These are phyloP conservation scores for Ricordea florida DNA, from an alignment of 92 coral and sea anemone genomes.

Conservation along the genomic window DNA sequence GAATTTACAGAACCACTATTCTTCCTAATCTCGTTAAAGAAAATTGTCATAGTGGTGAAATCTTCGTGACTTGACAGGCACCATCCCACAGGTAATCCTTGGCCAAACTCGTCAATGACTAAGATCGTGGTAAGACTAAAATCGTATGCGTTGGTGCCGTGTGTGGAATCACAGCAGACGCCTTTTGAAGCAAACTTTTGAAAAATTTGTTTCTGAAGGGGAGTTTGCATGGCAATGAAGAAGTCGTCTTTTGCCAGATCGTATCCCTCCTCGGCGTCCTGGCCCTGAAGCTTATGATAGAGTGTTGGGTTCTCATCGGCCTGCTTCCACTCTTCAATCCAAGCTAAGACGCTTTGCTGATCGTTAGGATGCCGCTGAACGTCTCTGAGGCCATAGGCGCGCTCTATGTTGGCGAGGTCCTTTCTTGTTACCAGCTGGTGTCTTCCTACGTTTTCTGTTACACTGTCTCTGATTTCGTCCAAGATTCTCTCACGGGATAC, in stretches of 20 bases:
- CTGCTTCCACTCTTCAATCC: constrained; percentile 57
- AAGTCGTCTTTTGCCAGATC: constrained; percentile 55
- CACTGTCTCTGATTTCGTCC: constrained; percentile 47
- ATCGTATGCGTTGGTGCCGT: constrained; percentile 61
- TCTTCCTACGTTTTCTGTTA: constrained; percentile 25
- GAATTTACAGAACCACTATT: constrained; percentile 28
- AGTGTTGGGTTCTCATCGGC: constrained; percentile 37
- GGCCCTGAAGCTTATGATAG: constrained; percentile 56
- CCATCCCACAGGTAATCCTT: constrained; percentile 78
- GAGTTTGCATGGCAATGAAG: constrained; percentile 45
- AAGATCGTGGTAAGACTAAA: constrained; percentile 53
- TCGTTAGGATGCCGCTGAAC: constrained; percentile 52
- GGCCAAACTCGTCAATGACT: constrained; percentile 66
- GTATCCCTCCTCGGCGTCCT: constrained; percentile 22
- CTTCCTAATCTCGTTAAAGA: constrained; percentile 27
- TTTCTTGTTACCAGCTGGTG: constrained; percentile 55
- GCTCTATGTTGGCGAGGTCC: constrained; percentile 51
- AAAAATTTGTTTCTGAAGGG: constrained; percentile 45
- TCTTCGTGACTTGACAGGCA: constrained; percentile 72
- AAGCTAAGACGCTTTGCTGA: constrained; percentile 61
- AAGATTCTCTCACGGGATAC: constrained; percentile 45
- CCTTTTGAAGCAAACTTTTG: constrained; percentile 61
- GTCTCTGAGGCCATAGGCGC: constrained; percentile 49
- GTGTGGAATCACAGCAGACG: constrained; percentile 59
- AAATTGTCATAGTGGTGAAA: constrained; percentile 40